These are phyloP conservation scores for Panopea generosa DNA, from an alignment of 2,888 invertebrate species.

Conservation along the genomic window DNA sequence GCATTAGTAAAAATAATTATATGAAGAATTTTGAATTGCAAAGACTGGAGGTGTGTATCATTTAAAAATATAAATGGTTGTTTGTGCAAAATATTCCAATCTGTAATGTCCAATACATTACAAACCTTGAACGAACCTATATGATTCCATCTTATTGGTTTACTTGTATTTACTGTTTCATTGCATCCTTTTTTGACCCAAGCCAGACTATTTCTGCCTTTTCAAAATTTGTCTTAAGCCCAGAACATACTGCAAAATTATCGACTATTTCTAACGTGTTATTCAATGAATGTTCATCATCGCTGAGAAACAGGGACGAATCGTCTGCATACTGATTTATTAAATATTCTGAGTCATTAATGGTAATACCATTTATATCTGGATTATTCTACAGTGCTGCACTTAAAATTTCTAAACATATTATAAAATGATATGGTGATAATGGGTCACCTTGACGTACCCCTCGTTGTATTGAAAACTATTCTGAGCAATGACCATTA, in stretches of 20 bases:
- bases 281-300: constrained; percentile 29
- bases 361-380: constrained; percentile 23
- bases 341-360: constrained; percentile 17
- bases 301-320: constrained; percentile 33
- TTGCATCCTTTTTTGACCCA: not conserved
- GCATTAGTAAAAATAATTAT: too few relatives aligned
- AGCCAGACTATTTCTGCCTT: constrained; percentile 31
- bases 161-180: not conserved
- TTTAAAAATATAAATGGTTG: too few relatives aligned
- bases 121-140: too few relatives aligned
- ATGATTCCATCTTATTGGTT: too few relatives aligned
- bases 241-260: constrained; percentile 10
- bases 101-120: too few relatives aligned
- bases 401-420: constrained; percentile 32
- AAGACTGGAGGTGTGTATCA: too few relatives aligned
- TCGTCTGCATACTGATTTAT: constrained; percentile 41
- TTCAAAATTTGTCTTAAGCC: constrained; percentile 25
- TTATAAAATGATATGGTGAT: constrained; percentile 33
- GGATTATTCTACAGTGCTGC: constrained; percentile 22
- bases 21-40: too few relatives aligned
- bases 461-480: constrained; percentile 25
- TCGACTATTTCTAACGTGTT: not conserved
- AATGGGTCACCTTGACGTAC: constrained; percentile 37
- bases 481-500: constrained; percentile 21
- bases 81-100: too few relatives aligned